A percentile compares a stretch with the other conserved stretches of the same genome.
Conservation (phyloP, 2,888 invertebrate species). For the Epirrhoe alternata region DNA sequence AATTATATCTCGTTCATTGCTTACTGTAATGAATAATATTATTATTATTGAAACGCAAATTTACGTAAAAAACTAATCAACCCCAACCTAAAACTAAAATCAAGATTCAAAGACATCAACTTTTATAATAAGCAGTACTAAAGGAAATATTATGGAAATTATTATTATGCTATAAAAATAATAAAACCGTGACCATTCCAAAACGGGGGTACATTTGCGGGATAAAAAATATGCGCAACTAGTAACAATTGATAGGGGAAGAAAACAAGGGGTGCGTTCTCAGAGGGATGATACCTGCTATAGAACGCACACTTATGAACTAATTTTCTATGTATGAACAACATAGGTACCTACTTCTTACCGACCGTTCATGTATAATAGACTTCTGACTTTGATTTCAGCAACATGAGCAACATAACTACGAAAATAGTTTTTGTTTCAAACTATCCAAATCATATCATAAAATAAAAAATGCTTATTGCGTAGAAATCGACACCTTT, state of each 20-base stretch:
- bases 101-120: slow-evolving; percentile 6
- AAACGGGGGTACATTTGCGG: slow-evolving; percentile 60
- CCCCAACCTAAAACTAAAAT: neutral
- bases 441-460: too few relatives aligned
- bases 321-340: neutral
- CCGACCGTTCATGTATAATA: too few relatives aligned
- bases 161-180: slow-evolving; percentile 34
- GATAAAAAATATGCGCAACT: slow-evolving; percentile 78
- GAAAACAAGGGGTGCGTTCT: slow-evolving; percentile 67
- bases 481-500: neutral
- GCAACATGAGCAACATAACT: too few relatives aligned
- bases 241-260: slow-evolving; percentile 79
- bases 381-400: too few relatives aligned
- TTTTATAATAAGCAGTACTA: slow-evolving; percentile 20
- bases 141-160: slow-evolving; percentile 26
- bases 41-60: too few relatives aligned
- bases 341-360: neutral
- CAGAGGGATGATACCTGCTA: slow-evolving; percentile 52
- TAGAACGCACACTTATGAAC: slow-evolving; percentile 10
- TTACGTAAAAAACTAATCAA: too few relatives aligned
- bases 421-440: too few relatives aligned
- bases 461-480: neutral
- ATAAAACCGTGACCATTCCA: slow-evolving; percentile 37
- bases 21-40: too few relatives aligned
- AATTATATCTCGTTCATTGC: too few relatives aligned